A percentile compares a stretch with the other conserved stretches of the same genome.
These are phyloP conservation scores for Hoplostethus atlanticus DNA, from an alignment of 2,797 vertebrate species.

Conservation along the genomic window DNA sequence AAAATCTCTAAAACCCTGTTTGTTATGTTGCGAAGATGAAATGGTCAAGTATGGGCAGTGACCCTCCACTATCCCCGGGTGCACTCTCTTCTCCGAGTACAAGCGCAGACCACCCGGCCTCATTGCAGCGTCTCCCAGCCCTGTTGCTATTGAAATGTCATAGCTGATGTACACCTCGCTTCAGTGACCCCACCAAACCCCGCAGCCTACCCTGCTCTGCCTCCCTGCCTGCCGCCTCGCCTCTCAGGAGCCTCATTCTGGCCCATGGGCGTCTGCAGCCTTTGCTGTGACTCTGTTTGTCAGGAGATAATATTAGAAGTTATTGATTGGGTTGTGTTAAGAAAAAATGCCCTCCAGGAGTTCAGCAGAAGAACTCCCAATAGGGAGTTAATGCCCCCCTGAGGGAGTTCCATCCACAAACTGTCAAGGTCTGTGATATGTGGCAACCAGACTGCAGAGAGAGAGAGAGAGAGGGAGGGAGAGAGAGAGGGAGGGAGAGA, in stretches of 20 bases:
- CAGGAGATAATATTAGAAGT: constrained; percentile 61
- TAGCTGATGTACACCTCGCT: constrained; percentile 46
- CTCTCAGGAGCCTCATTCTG: constrained; percentile 15
- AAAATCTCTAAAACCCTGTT: constrained; percentile 43
- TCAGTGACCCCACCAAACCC: constrained; percentile 39
- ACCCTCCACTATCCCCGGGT: constrained; percentile 52
- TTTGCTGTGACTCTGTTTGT: constrained; percentile 42
- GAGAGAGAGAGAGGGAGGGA: constrained; percentile 2
- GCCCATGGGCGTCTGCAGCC: constrained; percentile 34
- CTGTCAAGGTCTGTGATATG: constrained; percentile 71
- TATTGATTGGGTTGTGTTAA: constrained; percentile 72
- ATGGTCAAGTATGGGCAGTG: constrained; percentile 53
- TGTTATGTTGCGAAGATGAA: constrained; percentile 51
- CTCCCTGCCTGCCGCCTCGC: constrained; percentile 5
- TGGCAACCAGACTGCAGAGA: constrained; percentile 46
- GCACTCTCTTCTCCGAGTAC: constrained; percentile 12
- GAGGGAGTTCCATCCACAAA: constrained; percentile 61
- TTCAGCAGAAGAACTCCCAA: constrained; percentile 64
- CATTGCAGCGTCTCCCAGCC: constrained; percentile 11
- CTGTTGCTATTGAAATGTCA: constrained; percentile 60
- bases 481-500: background rate
- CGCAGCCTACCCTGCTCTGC: constrained; percentile 26
- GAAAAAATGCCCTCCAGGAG: constrained; percentile 59
- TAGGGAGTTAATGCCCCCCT: constrained; percentile 67
- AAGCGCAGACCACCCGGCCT: constrained; percentile 23